These are phyloP conservation scores for Catharus minimus DNA, from an alignment of 2,113 vertebrate species.

Conservation along the genomic window DNA sequence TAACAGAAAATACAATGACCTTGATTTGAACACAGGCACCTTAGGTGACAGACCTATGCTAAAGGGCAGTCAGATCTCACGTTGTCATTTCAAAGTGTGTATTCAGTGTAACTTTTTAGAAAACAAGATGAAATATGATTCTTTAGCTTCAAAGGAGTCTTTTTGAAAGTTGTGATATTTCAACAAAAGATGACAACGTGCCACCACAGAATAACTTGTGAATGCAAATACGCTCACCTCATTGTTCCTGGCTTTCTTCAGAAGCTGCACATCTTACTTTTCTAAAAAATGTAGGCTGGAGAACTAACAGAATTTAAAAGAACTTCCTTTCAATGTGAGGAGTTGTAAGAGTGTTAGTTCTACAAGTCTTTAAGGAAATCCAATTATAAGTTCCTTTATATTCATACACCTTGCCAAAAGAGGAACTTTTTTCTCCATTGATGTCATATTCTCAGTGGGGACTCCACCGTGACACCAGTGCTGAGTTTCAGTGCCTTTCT, in stretches of 20 bases:
- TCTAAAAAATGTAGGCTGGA: constrained; percentile 78
- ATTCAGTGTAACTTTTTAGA: constrained; percentile 74
- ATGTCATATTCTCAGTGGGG: constrained; percentile 79
- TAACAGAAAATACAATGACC: neutral
- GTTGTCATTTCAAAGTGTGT: constrained; percentile 68
- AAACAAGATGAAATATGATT: constrained; percentile 74
- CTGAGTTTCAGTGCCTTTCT: constrained; percentile 72
- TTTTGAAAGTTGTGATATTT: constrained; percentile 78
- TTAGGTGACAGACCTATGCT: constrained; percentile 41
- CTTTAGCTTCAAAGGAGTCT: constrained; percentile 77
- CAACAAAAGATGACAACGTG: constrained; percentile 81
- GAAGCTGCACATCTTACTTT: constrained; percentile 76
- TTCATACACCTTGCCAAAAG: constrained; percentile 75
- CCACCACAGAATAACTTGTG: constrained; percentile 77
- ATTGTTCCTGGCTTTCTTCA: constrained; percentile 80
- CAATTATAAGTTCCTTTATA: constrained; percentile 80
- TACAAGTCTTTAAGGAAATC: constrained; percentile 79
- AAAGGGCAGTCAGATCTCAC: constrained; percentile 59
- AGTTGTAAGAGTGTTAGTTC: constrained; percentile 76
- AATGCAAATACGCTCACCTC: constrained; percentile 80
- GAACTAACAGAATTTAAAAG: constrained; percentile 82
- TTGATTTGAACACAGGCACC: constrained; percentile 50
- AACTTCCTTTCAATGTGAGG: constrained; percentile 76
- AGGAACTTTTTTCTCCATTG: constrained; percentile 70
- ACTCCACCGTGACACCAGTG: constrained; percentile 62